Evolutionary conservation across 2,888 invertebrate species (phyloP).

Genomic region (Agonopterix subpropinquella): DNA sequence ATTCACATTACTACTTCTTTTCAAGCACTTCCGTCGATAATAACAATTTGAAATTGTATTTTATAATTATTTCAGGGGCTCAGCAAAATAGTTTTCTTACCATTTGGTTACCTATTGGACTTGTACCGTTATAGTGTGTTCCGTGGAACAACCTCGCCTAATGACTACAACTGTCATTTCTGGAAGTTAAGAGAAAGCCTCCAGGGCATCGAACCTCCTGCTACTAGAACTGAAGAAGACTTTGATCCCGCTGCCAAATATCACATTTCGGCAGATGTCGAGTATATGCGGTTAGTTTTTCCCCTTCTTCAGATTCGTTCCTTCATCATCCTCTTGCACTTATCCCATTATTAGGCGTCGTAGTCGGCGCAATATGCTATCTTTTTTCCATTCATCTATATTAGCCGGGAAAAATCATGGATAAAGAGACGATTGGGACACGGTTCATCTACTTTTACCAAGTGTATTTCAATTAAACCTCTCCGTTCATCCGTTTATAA

Average conservation of each 20-base stretch:
- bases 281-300: conserved; percentile 76
- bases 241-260: conserved; percentile 82
- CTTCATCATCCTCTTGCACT: too few species aligned
- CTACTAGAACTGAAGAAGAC: conserved; percentile 75
- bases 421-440: neutral
- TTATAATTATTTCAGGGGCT: conserved; percentile 63
- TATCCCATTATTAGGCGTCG: neutral
- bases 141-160: conserved; percentile 73
- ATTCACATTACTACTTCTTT: neutral
- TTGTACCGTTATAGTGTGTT: conserved; percentile 82
- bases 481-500: too few species aligned
- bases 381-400: too few species aligned
- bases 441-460: neutral
- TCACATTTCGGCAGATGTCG: conserved; percentile 79
- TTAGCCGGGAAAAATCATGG: neutral
- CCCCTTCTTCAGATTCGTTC: neutral
- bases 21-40: neutral
- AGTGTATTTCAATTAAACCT: too few species aligned
- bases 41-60: neutral
- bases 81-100: conserved; percentile 83
- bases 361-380: neutral
- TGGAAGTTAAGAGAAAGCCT: conserved; percentile 76
- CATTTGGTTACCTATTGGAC: conserved; percentile 81
- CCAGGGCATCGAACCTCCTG: conserved; percentile 79
- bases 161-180: conserved; percentile 80